Conservation (phyloP, 2,797 vertebrate genomes). For the Zenarchopterus dispar region DNA sequence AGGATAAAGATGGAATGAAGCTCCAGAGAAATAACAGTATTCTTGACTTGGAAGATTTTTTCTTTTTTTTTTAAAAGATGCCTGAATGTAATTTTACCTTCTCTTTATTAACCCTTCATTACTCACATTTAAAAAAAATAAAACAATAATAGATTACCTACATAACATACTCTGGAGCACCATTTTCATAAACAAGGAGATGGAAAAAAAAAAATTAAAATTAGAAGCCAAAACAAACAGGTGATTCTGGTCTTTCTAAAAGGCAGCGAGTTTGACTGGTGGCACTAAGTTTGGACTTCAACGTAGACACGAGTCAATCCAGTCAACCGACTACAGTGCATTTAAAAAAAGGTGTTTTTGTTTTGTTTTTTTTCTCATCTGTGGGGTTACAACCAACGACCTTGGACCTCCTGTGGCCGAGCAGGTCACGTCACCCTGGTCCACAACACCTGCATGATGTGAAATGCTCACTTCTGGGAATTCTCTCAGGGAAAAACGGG, state of each 20-base stretch:
- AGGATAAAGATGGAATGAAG: conserved; percentile 62
- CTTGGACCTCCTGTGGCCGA: conserved; percentile 41
- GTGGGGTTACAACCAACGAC: conserved; percentile 53
- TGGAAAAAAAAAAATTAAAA: conserved; percentile 18
- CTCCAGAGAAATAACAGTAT: conserved; percentile 52
- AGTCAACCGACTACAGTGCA: conserved; percentile 70
- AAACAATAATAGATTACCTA: conserved; percentile 58
- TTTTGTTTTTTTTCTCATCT: conserved; percentile 23
- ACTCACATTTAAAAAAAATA: conserved; percentile 44
- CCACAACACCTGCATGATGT: conserved; percentile 69
- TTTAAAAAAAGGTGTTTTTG: conserved; percentile 40
- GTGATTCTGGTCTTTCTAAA: conserved; percentile 59
- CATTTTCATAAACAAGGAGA: conserved; percentile 48
- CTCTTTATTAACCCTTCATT: conserved; percentile 44
- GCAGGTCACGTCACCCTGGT: conserved; percentile 66
- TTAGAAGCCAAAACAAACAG: conserved; percentile 38
- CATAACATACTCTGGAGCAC: conserved; percentile 68
- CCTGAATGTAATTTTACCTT: conserved; percentile 27
- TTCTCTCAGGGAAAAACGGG: conserved; percentile 34
- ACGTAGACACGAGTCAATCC: conserved; percentile 58
- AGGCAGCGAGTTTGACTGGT: conserved; percentile 72
- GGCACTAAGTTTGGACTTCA: conserved; percentile 67
- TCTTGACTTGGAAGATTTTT: conserved; percentile 34
- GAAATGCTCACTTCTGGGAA: conserved; percentile 58
- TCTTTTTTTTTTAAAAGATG: conserved; percentile 18